These are phyloP conservation scores for Meloidogyne hapla DNA, from an alignment of 1,140 invertebrate species.

Conservation along the genomic window DNA sequence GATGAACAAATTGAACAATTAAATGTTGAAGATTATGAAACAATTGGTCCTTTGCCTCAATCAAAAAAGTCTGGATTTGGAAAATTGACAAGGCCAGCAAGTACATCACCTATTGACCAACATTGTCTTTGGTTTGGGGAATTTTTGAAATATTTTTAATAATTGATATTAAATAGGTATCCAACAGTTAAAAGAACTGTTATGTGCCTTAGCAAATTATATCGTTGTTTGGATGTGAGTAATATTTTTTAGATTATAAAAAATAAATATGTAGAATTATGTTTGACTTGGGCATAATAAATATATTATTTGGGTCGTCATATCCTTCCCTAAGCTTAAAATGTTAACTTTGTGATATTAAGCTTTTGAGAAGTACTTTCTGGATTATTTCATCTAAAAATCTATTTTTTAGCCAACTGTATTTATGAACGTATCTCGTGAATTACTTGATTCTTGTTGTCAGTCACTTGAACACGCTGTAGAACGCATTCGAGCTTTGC, in stretches of 20 bases:
- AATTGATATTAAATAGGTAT: constrained; percentile 66
- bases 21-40: background rate
- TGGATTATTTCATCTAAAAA: too few species aligned
- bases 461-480: constrained; percentile 80
- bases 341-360: background rate
- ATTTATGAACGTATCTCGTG: constrained; percentile 92
- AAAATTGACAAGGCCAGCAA: constrained; percentile 52
- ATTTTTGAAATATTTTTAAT: constrained; percentile 80
- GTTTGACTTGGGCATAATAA: too few species aligned
- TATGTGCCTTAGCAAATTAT: constrained; percentile 88
- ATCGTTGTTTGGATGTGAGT: constrained; percentile 83
- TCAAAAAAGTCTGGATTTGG: background rate
- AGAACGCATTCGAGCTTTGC: constrained; percentile 64
- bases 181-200: constrained; percentile 89
- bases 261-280: too few species aligned
- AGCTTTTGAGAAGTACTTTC: too few species aligned
- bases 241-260: background rate
- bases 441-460: constrained; percentile 85
- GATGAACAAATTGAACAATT: background rate
- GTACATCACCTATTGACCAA: constrained; percentile 81
- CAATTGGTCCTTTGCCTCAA: background rate
- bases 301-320: too few species aligned
- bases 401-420: constrained; percentile 72
- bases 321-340: background rate
- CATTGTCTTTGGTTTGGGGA: constrained; percentile 87